A percentile compares a stretch with the other conserved stretches of the same genome.
Evolutionary conservation across 37 sponge, comb jelly and placozoan species (phyloP).

Genomic region (Tethya wilhelma): DNA sequence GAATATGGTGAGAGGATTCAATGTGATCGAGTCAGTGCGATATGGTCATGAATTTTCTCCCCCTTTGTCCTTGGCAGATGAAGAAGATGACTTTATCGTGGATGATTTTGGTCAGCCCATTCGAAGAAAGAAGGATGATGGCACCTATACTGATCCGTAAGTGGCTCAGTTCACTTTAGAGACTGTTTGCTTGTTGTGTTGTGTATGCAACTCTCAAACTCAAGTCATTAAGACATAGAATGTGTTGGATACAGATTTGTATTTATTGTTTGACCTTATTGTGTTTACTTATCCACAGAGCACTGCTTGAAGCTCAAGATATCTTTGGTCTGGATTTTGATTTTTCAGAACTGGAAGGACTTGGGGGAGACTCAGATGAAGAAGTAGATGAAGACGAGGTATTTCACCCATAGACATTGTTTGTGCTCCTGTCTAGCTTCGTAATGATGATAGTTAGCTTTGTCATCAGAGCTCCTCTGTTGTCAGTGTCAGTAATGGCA

Average conservation of each 20-base stretch:
- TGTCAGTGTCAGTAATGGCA: slow-evolving; percentile 34
- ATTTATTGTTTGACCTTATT: background rate
- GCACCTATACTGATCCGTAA: slow-evolving; percentile 61
- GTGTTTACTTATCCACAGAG: slow-evolving; percentile 42
- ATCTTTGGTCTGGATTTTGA: slow-evolving; percentile 96
- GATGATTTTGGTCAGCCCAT: slow-evolving; percentile 86
- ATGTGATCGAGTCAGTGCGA: background rate
- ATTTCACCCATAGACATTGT: background rate
- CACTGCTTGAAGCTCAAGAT: slow-evolving; percentile 90
- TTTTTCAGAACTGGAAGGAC: slow-evolving; percentile 64
- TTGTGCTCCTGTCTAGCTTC: too few species aligned
- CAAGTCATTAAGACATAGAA: background rate
- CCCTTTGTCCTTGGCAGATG: background rate
- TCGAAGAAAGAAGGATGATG: slow-evolving; percentile 48
- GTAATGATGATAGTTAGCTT: too few species aligned
- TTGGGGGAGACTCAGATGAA: slow-evolving; percentile 55
- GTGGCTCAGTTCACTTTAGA: background rate
- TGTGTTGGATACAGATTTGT: background rate
- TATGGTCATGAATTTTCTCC: background rate
- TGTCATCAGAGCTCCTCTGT: slow-evolving; percentile 26
- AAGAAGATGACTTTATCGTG: slow-evolving; percentile 86
- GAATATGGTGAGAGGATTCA: background rate
- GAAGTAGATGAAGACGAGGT: slow-evolving; percentile 70
- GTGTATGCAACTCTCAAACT: background rate
- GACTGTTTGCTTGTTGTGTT: background rate